These are phyloP conservation scores for Chiloscyllium plagiosum DNA, from an alignment of 2,113 vertebrate species.

Conservation along the genomic window DNA sequence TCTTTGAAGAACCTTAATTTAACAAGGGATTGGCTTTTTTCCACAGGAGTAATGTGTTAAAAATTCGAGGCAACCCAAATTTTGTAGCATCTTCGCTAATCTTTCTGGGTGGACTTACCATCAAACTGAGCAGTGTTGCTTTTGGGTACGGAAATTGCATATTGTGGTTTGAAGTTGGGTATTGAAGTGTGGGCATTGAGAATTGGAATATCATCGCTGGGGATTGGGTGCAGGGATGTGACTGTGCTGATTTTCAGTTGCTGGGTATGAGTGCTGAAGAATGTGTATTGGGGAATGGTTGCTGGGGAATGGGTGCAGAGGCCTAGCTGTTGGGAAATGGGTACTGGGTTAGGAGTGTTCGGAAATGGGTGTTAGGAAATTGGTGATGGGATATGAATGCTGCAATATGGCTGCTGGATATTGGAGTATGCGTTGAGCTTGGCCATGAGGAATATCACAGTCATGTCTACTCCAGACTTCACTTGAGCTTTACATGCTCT, in stretches of 20 bases:
- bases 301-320: not conserved
- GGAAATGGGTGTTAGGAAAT: not conserved
- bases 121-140: not conserved
- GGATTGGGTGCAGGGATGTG: not conserved
- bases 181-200: not conserved
- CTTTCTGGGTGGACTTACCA: not conserved
- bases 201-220: not conserved
- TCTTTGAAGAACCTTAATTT: not conserved
- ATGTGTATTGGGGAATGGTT: not conserved
- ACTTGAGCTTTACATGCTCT: not conserved
- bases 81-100: not conserved
- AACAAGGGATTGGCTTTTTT: not conserved
- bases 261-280: not conserved
- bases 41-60: not conserved
- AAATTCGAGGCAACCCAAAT: not conserved
- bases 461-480: not conserved
- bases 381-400: not conserved
- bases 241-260: not conserved
- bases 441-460: not conserved
- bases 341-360: not conserved
- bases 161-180: not conserved
- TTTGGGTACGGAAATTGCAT: too few relatives aligned
- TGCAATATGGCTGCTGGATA: not conserved
- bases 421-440: not conserved
- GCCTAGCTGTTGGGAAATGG: not conserved